phyloP scores from a whole-genome alignment of 2,113 vertebrate species.

The Quiscalus mexicanus region DNA sequence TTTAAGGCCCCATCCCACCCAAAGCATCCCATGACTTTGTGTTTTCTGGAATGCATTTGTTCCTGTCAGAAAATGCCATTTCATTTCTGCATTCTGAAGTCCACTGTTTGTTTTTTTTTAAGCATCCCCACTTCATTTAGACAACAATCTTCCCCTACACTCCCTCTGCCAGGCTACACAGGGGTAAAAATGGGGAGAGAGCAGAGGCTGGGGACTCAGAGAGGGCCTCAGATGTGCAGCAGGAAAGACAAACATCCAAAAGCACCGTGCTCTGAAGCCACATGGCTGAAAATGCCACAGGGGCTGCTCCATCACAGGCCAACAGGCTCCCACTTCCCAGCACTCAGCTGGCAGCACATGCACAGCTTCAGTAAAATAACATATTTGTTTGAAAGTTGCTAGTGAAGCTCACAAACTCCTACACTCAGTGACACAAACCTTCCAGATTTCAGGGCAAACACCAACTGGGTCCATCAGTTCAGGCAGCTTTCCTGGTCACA shows the following conservation, averaged over 20 bases:
- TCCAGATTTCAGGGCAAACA: neutral
- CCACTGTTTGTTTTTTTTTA: neutral
- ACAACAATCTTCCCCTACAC: neutral
- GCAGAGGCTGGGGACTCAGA: neutral
- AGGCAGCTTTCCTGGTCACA: neutral
- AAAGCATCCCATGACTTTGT: neutral
- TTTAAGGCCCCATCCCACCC: neutral
- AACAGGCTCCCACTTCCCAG: neutral
- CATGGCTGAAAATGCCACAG: neutral
- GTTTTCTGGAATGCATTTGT: neutral
- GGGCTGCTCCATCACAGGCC: neutral
- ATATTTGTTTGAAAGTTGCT: neutral
- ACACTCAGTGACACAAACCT: neutral
- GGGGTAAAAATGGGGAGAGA: neutral
- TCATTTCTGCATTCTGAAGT: neutral
- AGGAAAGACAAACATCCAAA: neutral
- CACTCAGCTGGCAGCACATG: neutral
- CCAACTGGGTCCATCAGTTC: neutral
- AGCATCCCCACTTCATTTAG: neutral
- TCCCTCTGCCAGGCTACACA: neutral
- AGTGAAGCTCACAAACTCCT: neutral
- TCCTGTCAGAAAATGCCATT: neutral
- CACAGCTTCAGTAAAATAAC: neutral
- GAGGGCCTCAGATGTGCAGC: neutral
- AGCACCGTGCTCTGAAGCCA: fast-evolving